These are phyloP conservation scores for Pelodytes ibericus DNA, from an alignment of 2,797 vertebrate species.

Conservation along the genomic window DNA sequence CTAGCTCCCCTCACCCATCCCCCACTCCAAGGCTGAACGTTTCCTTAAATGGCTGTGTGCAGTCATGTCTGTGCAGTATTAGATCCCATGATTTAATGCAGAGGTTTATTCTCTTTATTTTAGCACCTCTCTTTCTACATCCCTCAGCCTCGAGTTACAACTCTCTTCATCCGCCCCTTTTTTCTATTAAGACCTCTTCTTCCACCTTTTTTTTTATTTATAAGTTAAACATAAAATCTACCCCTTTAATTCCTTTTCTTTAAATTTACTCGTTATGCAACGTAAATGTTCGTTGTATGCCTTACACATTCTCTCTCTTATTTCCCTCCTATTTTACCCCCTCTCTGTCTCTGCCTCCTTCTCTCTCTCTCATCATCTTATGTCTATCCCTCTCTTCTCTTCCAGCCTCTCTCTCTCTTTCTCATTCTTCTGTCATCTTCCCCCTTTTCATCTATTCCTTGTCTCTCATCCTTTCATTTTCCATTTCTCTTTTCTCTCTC, in stretches of 20 bases:
- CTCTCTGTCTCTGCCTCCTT: background rate
- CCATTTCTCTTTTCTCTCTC: background rate
- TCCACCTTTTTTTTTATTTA: background rate
- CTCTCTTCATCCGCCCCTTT: background rate
- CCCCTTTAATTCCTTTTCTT: background rate
- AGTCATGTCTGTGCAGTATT: background rate
- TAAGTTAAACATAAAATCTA: background rate
- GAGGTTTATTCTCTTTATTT: too few species aligned
- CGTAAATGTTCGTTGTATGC: too few species aligned
- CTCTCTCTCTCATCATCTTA: background rate
- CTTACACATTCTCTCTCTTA: background rate
- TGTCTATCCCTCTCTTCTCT: background rate
- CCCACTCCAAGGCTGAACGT: slow-evolving; percentile 2
- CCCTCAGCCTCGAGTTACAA: too few species aligned
- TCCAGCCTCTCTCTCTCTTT: background rate
- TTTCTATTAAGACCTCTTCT: background rate
- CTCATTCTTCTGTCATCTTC: background rate
- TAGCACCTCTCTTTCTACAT: too few species aligned
- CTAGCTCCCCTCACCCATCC: background rate
- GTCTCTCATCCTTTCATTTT: background rate
- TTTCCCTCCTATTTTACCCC: background rate
- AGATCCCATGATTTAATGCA: too few species aligned
- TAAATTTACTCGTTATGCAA: too few species aligned
- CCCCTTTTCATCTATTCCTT: background rate
- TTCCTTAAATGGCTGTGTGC: slow-evolving; percentile 18